Evolutionary conservation across 2,113 vertebrate genomes (phyloP).

Genomic region (Pseudopodoces humilis): DNA sequence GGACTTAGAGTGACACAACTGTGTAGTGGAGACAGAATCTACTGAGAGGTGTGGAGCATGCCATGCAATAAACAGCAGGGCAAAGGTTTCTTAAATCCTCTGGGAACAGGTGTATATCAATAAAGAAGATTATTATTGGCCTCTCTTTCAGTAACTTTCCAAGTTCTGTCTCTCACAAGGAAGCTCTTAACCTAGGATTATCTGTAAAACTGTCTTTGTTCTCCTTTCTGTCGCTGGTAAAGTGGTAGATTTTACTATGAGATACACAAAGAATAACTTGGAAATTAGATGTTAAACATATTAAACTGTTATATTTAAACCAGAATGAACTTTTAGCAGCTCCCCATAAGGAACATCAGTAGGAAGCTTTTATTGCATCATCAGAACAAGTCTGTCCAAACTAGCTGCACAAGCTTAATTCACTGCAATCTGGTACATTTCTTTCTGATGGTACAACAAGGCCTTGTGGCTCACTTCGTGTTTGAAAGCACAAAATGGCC

Average conservation of each 20-base stretch:
- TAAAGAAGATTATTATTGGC: neutral
- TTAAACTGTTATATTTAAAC: neutral
- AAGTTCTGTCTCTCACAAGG: neutral
- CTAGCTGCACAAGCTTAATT: too few species aligned
- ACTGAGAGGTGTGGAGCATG: neutral
- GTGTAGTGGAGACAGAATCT: neutral
- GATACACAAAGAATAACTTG: neutral
- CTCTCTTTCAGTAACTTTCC: neutral
- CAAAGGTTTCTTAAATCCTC: neutral
- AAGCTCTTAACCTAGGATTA: neutral
- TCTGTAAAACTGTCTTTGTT: neutral
- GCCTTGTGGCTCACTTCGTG: too few species aligned
- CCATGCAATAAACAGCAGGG: neutral
- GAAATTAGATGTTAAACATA: neutral
- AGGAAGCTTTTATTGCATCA: neutral
- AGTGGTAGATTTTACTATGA: neutral
- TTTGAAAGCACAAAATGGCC: too few species aligned
- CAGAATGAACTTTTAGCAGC: neutral
- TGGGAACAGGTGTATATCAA: rapidly evolving
- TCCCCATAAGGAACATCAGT: neutral
- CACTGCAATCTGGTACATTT: too few species aligned
- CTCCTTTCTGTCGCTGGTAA: neutral
- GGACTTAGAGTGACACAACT: neutral
- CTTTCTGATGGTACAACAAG: too few species aligned
- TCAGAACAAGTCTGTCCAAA: neutral